These are phyloP conservation scores for Coccyzus lansbergi DNA, from an alignment of 2,797 vertebrate species.

Conservation along the genomic window DNA sequence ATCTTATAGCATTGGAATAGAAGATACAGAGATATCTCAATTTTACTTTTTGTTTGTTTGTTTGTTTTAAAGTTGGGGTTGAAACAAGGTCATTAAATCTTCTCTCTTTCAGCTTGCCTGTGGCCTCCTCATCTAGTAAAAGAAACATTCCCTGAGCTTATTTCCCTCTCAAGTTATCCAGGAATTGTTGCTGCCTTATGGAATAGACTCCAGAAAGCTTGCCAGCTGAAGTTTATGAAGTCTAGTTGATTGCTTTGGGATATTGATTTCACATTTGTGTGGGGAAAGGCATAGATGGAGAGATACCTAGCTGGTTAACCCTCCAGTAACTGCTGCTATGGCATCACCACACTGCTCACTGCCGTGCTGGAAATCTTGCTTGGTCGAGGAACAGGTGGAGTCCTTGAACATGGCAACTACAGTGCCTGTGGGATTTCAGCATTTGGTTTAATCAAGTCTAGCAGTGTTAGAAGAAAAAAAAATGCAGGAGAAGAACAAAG, in stretches of 20 bases:
- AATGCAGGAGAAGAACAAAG: constrained; percentile 43
- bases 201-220: constrained; percentile 36
- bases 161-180: background rate
- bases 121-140: background rate
- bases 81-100: background rate
- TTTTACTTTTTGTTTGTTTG: too few relatives aligned
- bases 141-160: background rate
- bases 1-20: background rate
- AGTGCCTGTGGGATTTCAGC: background rate
- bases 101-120: background rate
- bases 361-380: background rate
- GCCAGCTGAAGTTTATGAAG: constrained; percentile 51
- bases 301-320: background rate
- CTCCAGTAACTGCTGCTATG: background rate
- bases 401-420: background rate
- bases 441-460: constrained; percentile 63
- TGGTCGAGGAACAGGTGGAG: background rate
- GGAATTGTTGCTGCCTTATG: constrained; percentile 3
- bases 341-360: background rate
- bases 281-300: background rate
- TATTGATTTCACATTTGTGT: constrained; percentile 56
- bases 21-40: background rate
- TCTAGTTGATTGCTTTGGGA: constrained; percentile 16
- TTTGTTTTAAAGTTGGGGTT: background rate
- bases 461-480: background rate